Base-by-base conservation (phyloP, 2,888 invertebrate species). In the Pegoplata infirma region DNA sequence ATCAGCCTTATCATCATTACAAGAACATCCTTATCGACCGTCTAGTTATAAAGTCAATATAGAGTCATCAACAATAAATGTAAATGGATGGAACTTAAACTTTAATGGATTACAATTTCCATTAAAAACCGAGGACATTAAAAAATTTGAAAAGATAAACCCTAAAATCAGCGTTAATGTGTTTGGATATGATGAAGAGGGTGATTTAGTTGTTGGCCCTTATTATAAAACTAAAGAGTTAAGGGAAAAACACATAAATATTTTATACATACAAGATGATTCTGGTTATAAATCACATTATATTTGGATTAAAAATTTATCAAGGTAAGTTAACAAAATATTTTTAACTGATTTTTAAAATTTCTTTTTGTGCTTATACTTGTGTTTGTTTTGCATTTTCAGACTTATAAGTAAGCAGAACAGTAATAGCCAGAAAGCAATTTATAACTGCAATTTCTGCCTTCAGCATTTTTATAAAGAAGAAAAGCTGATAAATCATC, bases 151-250 rank as follows among this genome's bases (percentile, higher is more conserved):
- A 21, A 16, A 61, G 23, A 51, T 53, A 51, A 67, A 67, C 47
- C 61, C 55, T 0, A n/a, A 16, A 6, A 61, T 67, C 7, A 67
- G 67, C 2, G 14, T 74, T 10, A 74, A 74, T 61, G 66, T 51
- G 1, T 67, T 74, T 25, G 74, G 61, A 6, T 75, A 32, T 32
- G 61, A 75, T 17, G 8, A 23, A 53, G n/a, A 21, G 0, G 36
- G 10, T 1, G 23, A 75, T 12, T 19, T 19, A 16, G 12, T 75
- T 5, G 36, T 59, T 61, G 74, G 67, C 0, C 74, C 74, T 2
- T 46, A 46, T 23, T 63, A 55, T n/a, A 61, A 46, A 46, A 71
- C 46, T 1, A 55, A 55, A 12, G 19, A 14, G 8, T 19, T 6
- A 19, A 61, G 14, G n/a, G 0, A n/a, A 0, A 55, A 46, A 12